These are phyloP conservation scores for Neodiprion lecontei DNA, from an alignment of 1,140 invertebrate genomes.

Conservation along the genomic window DNA sequence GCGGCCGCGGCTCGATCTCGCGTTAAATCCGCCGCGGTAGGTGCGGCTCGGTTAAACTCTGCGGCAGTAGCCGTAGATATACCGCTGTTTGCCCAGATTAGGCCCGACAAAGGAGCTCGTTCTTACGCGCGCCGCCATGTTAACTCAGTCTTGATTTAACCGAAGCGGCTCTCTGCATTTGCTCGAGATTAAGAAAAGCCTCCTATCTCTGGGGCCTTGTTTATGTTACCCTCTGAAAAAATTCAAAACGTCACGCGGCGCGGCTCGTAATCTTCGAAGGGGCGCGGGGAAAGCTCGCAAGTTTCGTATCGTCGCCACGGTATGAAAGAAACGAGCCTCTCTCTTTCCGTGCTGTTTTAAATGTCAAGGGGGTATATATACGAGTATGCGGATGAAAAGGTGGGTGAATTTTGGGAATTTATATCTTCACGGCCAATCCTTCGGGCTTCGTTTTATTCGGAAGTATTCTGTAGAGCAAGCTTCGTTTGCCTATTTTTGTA, in stretches of 20 bases:
- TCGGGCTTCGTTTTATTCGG: too few relatives aligned
- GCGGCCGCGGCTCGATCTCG: background rate
- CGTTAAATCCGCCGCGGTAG: background rate
- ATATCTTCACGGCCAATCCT: too few relatives aligned
- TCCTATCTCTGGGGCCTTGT: background rate
- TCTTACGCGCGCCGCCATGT: constrained; percentile 31
- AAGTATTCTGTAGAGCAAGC: too few relatives aligned
- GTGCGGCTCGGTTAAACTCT: background rate
- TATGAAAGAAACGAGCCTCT: too few relatives aligned
- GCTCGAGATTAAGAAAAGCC: constrained; percentile 45
- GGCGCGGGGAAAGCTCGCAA: too few relatives aligned
- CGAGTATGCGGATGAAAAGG: too few relatives aligned
- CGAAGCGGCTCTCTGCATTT: constrained; percentile 43
- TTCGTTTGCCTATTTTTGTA: too few relatives aligned
- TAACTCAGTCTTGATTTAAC: constrained; percentile 40
- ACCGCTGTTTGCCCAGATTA: constrained; percentile 49
- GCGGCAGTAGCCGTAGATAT: constrained; percentile 28
- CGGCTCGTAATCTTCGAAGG: background rate
- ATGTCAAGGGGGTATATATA: too few relatives aligned
- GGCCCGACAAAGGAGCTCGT: constrained; percentile 49
- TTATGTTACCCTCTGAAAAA: background rate
- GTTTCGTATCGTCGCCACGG: too few relatives aligned
- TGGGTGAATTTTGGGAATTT: too few relatives aligned
- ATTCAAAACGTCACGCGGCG: background rate
- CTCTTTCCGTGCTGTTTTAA: too few relatives aligned